phyloP scores from a whole-genome alignment of 2,113 vertebrate species.

The Petromus typicus region DNA sequence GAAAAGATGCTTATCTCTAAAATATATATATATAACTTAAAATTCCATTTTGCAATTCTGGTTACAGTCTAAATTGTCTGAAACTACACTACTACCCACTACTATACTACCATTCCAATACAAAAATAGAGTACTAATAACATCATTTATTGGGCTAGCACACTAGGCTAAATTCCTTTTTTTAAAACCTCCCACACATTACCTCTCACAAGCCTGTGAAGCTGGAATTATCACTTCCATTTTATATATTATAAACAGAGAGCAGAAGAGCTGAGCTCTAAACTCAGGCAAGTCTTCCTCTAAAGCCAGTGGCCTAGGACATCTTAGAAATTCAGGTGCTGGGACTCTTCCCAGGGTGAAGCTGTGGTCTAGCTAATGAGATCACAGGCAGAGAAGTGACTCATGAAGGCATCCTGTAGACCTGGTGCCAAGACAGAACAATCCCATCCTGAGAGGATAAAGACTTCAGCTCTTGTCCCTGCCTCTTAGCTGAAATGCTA shows the following conservation, averaged over 20 bases:
- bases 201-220: not conserved
- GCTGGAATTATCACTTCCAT: constrained; percentile 32
- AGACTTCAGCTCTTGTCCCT: constrained; percentile 12
- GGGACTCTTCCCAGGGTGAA: not conserved
- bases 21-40: not conserved
- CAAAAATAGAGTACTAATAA: not conserved
- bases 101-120: not conserved
- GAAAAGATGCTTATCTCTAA: not conserved
- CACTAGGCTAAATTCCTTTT: not conserved
- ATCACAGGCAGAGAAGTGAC: constrained; percentile 34
- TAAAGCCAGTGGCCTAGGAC: not conserved
- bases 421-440: constrained; percentile 35
- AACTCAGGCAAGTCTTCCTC: not conserved
- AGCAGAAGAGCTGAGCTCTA: not conserved
- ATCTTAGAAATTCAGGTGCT: not conserved
- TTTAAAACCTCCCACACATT: not conserved
- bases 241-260: constrained; percentile 45
- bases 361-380: not conserved
- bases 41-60: not conserved
- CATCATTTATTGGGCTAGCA: not conserved
- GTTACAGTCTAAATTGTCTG: not conserved
- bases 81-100: not conserved
- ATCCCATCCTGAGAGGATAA: constrained; percentile 17
- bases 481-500: constrained; percentile 37
- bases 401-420: constrained; percentile 40